These are phyloP conservation scores for Apis cerana DNA, from an alignment of 1,140 invertebrate species.

Conservation along the genomic window DNA sequence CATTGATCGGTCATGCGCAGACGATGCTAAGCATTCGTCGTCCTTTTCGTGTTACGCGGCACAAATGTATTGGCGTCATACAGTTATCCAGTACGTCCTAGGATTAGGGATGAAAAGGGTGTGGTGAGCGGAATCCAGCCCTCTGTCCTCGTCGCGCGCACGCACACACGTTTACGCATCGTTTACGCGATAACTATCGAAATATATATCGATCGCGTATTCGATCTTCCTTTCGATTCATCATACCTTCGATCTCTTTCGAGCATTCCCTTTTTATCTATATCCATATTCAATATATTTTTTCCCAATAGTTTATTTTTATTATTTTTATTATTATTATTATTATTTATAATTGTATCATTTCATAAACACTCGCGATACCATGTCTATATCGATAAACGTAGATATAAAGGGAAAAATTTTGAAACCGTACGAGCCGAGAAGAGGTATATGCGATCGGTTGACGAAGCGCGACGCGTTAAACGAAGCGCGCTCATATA, in stretches of 20 bases:
- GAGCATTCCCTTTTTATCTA: not conserved
- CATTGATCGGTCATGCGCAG: constrained; percentile 71
- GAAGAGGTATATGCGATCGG: constrained; percentile 14
- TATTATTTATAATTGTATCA: no score
- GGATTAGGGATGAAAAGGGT: constrained; percentile 31
- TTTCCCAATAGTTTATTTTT: not conserved
- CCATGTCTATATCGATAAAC: no score
- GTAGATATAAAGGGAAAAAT: not conserved
- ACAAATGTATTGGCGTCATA: constrained; percentile 46
- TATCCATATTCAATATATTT: not conserved
- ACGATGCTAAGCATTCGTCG: constrained; percentile 29
- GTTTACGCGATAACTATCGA: not conserved
- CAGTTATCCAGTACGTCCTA: constrained; percentile 22
- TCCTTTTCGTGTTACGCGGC: constrained; percentile 44
- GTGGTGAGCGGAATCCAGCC: constrained; percentile 21
- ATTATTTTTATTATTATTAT: not conserved
- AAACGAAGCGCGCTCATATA: constrained; percentile 41
- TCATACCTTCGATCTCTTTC: constrained; percentile 6
- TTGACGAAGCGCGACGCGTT: constrained; percentile 15
- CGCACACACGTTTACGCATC: not conserved
- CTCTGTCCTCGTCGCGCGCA: constrained; percentile 16
- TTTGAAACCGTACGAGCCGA: not conserved
- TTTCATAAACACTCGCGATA: not conserved
- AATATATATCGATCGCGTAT: not conserved
- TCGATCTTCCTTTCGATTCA: not conserved